phyloP scores from a whole-genome alignment of 2,888 invertebrate species.

The Mythimna vitellina region DNA sequence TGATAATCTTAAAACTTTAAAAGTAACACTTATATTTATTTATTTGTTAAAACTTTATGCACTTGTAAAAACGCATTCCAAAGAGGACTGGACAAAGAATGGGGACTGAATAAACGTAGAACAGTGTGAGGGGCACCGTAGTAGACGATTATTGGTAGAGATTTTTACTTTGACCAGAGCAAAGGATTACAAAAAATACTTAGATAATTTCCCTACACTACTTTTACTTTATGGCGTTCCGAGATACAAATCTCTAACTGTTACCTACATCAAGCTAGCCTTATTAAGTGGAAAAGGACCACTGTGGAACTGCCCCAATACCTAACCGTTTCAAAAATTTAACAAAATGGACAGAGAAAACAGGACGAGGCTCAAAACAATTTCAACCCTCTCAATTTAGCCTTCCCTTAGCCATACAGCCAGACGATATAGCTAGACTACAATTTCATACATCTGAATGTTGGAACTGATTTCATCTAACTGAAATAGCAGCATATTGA shows the following conservation, averaged over 20 bases:
- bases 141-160: too few species aligned
- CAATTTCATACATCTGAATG: background rate
- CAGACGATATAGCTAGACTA: background rate
- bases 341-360: background rate
- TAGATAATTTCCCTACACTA: too few species aligned
- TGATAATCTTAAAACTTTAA: background rate
- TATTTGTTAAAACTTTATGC: too few species aligned
- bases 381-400: too few species aligned
- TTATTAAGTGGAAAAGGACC: background rate
- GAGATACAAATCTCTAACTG: background rate
- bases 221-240: background rate
- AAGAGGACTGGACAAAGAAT: too few species aligned
- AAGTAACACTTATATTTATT: background rate
- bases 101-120: too few species aligned
- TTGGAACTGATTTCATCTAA: slow-evolving; percentile 4
- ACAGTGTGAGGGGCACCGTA: too few species aligned
- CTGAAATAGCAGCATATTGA: background rate
- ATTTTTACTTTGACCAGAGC: too few species aligned
- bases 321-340: background rate
- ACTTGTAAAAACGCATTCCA: too few species aligned
- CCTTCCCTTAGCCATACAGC: background rate
- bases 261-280: background rate
- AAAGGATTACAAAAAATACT: too few species aligned
- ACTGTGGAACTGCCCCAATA: background rate
- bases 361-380: background rate